Evolutionary conservation across 2,888 invertebrate genomes (phyloP).

Genomic region (Brachyptera risi): DNA sequence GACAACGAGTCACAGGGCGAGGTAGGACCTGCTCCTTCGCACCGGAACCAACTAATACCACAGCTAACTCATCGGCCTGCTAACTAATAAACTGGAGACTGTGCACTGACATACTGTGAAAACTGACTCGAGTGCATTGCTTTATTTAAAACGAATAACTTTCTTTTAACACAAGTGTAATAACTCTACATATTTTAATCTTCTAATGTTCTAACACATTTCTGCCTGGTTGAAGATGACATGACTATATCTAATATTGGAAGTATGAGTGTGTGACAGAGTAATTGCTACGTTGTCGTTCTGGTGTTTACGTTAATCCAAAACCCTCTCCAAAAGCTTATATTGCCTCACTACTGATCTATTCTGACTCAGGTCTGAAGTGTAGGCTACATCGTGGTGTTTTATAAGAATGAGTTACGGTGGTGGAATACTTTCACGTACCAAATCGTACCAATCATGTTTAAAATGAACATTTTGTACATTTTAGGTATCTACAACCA

Average conservation of each 20-base stretch:
- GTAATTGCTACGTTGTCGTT: not conserved
- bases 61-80: slow-evolving; percentile 11
- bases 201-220: slow-evolving; percentile 10
- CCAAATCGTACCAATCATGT: not conserved
- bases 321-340: not conserved
- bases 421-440: not conserved
- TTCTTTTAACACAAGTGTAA: slow-evolving; percentile 5
- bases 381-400: not conserved
- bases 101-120: slow-evolving; percentile 1
- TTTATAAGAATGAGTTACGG: not conserved
- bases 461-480: not conserved
- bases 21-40: slow-evolving; percentile 14
- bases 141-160: not conserved
- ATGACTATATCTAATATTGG: not conserved
- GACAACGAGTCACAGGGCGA: slow-evolving; percentile 11
- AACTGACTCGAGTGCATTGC: not conserved
- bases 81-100: slow-evolving; percentile 4
- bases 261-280: not conserved
- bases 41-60: not conserved
- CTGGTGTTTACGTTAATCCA: not conserved
- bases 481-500: not conserved
- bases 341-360: not conserved
- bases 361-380: not conserved
- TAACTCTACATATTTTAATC: not conserved
- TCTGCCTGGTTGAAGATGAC: not conserved